Evolutionary conservation across 2,113 vertebrate species (phyloP).

Genomic region (Microtus pennsylvanicus): DNA sequence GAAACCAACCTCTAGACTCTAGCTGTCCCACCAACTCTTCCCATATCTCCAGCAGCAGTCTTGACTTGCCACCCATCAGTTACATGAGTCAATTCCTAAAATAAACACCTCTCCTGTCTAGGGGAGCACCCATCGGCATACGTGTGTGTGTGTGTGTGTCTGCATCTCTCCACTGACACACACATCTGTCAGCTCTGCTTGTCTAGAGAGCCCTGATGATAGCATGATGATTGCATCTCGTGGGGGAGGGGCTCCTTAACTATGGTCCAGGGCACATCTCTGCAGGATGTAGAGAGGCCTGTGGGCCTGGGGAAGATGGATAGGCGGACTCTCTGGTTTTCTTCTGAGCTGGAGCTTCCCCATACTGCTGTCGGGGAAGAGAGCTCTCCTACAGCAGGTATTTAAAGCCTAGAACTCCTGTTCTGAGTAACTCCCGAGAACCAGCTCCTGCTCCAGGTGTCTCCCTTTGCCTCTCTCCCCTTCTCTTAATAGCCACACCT

Average conservation of each 20-base stretch:
- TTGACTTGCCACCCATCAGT: not conserved
- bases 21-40: not conserved
- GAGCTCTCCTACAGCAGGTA: too few relatives aligned
- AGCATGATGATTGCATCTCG: not conserved
- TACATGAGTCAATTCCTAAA: not conserved
- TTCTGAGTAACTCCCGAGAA: not conserved
- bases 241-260: not conserved
- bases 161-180: not conserved
- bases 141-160: not conserved
- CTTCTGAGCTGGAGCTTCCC: fast-evolving
- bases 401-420: too few relatives aligned
- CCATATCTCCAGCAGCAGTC: not conserved
- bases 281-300: not conserved
- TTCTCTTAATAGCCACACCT: not conserved
- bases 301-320: not conserved
- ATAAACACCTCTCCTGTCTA: not conserved
- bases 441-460: too few relatives aligned
- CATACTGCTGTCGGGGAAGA: not conserved
- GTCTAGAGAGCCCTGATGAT: not conserved
- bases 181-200: not conserved
- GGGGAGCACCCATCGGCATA: too few relatives aligned
- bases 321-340: too few relatives aligned
- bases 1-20: not conserved
- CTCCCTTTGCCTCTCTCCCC: not conserved
- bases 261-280: not conserved